Evolutionary conservation across 1,140 invertebrate genomes (phyloP).

Genomic region (Mactra quadrangularis): DNA sequence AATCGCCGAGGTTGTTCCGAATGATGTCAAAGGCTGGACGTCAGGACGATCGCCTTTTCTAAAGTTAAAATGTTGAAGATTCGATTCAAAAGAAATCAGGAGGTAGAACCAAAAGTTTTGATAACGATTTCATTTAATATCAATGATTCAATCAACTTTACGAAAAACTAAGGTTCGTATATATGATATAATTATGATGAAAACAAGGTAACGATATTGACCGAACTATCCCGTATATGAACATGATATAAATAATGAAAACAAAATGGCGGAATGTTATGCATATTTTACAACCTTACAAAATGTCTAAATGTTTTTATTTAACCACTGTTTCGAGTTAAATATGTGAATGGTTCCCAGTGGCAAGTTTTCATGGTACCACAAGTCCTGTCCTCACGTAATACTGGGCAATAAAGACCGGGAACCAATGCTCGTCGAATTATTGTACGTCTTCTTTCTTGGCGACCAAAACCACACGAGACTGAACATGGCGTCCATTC

Average conservation of each 20-base stretch:
- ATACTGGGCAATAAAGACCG: background rate
- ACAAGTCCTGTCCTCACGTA: conserved; percentile 14
- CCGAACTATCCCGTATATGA: too few species aligned
- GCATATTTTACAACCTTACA: background rate
- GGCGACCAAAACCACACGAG: conserved; percentile 40
- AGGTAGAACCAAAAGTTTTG: too few species aligned
- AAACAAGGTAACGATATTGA: too few species aligned
- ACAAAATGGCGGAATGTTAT: conserved; percentile 17
- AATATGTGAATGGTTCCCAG: conserved; percentile 10
- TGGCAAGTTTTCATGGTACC: conserved; percentile 11
- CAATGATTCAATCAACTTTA: too few species aligned
- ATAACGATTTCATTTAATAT: too few species aligned
- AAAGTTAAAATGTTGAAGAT: too few species aligned
- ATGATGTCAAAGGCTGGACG: too few species aligned
- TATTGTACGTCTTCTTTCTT: conserved; percentile 34
- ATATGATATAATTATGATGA: too few species aligned
- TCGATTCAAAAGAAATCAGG: too few species aligned
- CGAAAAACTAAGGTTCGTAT: too few species aligned
- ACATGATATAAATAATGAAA: background rate
- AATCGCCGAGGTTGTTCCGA: too few species aligned
- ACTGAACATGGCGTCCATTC: conserved; percentile 24
- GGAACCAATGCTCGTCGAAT: conserved; percentile 4
- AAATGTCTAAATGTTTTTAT: background rate
- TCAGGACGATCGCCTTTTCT: too few species aligned
- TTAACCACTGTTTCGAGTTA: conserved; percentile 4